Evolutionary conservation across 2,888 invertebrate genomes (phyloP).

Genomic region (Xylocampa areola): DNA sequence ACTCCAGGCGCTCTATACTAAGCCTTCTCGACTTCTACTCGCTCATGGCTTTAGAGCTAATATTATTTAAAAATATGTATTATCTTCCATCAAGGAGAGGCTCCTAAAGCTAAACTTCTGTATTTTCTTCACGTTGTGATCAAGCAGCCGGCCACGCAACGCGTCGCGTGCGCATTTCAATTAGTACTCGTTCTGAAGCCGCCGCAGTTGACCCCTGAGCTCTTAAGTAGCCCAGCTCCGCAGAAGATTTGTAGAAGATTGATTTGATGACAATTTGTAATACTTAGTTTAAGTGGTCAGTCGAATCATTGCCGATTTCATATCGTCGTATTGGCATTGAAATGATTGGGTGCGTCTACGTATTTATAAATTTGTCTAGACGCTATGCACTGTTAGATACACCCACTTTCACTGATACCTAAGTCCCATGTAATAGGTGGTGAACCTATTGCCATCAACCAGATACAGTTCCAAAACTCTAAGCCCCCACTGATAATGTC

Average conservation of each 20-base stretch:
- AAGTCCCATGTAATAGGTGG: no score
- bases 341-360: background rate
- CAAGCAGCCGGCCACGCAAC: conserved; percentile 12
- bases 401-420: no score
- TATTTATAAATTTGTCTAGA: background rate
- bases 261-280: conserved; percentile 26
- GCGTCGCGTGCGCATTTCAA: conserved; percentile 60
- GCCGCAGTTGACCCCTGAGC: conserved; percentile 51
- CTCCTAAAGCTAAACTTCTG: no score
- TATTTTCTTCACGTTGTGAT: background rate
- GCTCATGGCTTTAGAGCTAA: no score
- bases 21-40: no score
- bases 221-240: conserved; percentile 39
- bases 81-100: no score
- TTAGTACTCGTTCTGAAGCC: conserved; percentile 52
- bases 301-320: conserved; percentile 4
- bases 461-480: no score
- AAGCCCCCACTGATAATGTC: no score
- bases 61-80: no score
- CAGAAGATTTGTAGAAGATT: conserved; percentile 48
- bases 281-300: background rate
- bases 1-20: no score
- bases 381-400: no score
- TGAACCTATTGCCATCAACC: no score
- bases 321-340: conserved; percentile 9